Evolutionary conservation across 1,140 invertebrate genomes (phyloP).

Genomic region (Hycleus phaleratus): DNA sequence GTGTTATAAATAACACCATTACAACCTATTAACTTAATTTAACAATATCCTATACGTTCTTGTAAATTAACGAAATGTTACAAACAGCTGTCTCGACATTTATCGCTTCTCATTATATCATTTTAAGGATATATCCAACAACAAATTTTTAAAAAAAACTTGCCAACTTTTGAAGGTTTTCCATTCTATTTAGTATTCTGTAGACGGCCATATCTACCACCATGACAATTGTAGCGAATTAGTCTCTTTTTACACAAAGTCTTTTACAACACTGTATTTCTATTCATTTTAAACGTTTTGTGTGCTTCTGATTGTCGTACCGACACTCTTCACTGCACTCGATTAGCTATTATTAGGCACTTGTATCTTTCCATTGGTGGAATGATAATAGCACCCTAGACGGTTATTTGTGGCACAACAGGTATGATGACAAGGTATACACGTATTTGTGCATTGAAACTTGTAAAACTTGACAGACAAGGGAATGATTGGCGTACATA

Average conservation of each 20-base stretch:
- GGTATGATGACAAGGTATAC: neutral
- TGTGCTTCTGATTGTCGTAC: conserved; percentile 2
- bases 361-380: neutral
- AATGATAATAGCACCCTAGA: neutral
- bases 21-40: too few relatives aligned
- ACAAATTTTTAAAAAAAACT: neutral
- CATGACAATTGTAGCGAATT: conserved; percentile 12
- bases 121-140: neutral
- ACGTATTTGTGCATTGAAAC: too few relatives aligned
- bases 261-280: neutral
- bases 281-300: neutral
- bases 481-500: too few relatives aligned
- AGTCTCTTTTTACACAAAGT: neutral
- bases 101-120: neutral
- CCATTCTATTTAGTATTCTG: neutral
- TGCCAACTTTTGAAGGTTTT: neutral
- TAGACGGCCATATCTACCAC: conserved; percentile 7
- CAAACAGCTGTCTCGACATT: neutral
- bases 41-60: too few relatives aligned
- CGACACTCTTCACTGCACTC: conserved; percentile 11
- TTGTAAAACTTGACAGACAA: too few relatives aligned
- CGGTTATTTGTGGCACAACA: neutral
- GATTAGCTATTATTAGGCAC: conserved; percentile 6
- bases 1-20: too few relatives aligned
- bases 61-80: neutral